Evolutionary conservation across 2,888 invertebrate genomes (phyloP), one percentile per base, ranked within the genome.

Genomic region (Drosophila kanekoi): DNA sequence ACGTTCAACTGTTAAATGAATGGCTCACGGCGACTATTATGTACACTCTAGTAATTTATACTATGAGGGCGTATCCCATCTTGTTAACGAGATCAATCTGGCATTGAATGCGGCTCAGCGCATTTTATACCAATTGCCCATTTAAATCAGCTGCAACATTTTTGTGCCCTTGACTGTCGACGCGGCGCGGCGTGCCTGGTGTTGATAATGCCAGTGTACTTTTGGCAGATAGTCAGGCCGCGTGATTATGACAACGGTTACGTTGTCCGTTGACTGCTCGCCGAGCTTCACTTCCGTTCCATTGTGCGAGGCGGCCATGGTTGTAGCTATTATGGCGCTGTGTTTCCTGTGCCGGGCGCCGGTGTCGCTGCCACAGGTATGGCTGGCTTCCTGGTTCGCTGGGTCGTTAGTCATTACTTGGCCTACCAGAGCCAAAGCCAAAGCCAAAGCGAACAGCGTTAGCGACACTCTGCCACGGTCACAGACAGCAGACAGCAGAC

Each of bases 281-380:
- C 45, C 65, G 48, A 61, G 74, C 70, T 65, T 38, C 53, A 58
- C 76, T 65, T 77, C 77, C 76, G 76, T 18, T 60, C 20, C 63
- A 72, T 77, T 77, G 76, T 77, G 76, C 35, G 37, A 35, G 48
- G 41, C 48, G 52, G 67, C 63, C 66, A 47, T 56, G 58, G 76
- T 61, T 63, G 65, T 63, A 60, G 72, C 76, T 69, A 76, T 77
- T 72, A 76, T 77, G 72, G 44, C 54, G 53, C 68, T 63, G 49
- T 68, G 77, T 58, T 72, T 76, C 76, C 77, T 72, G 77, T 57
- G 43, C 54, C 58, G 48, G 62, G 14, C 40, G 62, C 62, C 48
- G 43, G 44, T 54, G 53, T 35, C 41, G 45, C 13, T 45, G 57
- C 18, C 44, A 48, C 28, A n/a, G 44, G 28, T 18, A 16, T 35